Conservation (phyloP, 2,888 invertebrate genomes). For the Megastigmus dorsalis region DNA sequence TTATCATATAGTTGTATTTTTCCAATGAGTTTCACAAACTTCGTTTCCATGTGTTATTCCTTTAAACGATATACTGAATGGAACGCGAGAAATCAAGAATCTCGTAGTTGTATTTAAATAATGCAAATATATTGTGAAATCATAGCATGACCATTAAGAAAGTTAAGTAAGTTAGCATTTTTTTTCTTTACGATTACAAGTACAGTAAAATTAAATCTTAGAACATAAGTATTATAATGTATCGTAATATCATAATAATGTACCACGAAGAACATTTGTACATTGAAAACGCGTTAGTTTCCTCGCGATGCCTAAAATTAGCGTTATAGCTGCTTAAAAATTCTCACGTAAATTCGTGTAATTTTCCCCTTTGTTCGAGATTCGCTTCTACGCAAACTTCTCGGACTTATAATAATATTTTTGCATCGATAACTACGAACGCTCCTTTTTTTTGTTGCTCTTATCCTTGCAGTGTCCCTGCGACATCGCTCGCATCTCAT, state of each 20-base stretch:
- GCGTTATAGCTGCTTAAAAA: slow-evolving; percentile 28
- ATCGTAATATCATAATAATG: slow-evolving; percentile 56
- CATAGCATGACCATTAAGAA: slow-evolving; percentile 60
- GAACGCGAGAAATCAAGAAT: neutral
- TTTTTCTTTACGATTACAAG: slow-evolving; percentile 54
- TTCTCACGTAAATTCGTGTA: slow-evolving; percentile 44
- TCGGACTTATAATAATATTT: slow-evolving; percentile 25
- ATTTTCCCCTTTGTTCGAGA: slow-evolving; percentile 30
- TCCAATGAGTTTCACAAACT: slow-evolving; percentile 60
- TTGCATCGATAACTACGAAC: slow-evolving; percentile 34
- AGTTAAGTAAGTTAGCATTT: slow-evolving; percentile 60
- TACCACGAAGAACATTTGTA: slow-evolving; percentile 68
- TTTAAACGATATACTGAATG: slow-evolving; percentile 2
- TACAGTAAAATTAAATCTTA: slow-evolving; percentile 56
- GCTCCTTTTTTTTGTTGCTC: neutral
- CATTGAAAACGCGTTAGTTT: slow-evolving; percentile 57
- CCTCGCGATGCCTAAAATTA: slow-evolving; percentile 22
- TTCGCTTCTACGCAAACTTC: neutral
- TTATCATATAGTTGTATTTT: slow-evolving; percentile 63
- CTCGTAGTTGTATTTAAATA: slow-evolving; percentile 8
- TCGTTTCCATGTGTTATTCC: slow-evolving; percentile 30
- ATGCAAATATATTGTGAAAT: slow-evolving; percentile 15
- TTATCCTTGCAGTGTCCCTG: neutral
- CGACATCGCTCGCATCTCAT: neutral
- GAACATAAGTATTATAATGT: slow-evolving; percentile 57